Base-by-base conservation (phyloP, 2,888 invertebrate species). In the Balanococcus diminutus region DNA sequence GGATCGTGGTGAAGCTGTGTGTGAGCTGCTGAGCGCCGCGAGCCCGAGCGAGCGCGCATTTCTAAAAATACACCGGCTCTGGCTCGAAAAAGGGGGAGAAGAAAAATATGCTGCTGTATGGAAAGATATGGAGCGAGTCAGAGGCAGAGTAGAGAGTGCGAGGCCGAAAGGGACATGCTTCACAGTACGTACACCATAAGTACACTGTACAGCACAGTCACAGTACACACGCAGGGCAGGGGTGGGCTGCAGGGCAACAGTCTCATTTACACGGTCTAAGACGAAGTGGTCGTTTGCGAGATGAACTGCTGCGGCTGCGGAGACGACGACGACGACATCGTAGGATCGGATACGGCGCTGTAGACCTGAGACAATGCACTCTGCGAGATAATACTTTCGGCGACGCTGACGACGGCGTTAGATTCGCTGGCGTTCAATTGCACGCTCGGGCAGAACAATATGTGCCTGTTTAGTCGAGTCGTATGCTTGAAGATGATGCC, bases 401-500 rank as follows among this genome's bases (percentile, higher is more conserved):
- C 79, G 51, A 84, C 79, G 14, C 28, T 79, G 2, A 84, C n/a
- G 14, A 72, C 31, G 25, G 79, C 32, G 39, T 22, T 56, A 2
- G 87, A 82, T n/a, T 82, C 86, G 72, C 11, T 25, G 46, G 86
- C 82, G 86, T 87, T 84, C 51, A 87, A 85, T 72, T 87, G 86
- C 25, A 87, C 86, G 81, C 84, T 86, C 14, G 87, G 87, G 28
- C 88, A 88, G n/a, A 88, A 86, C 28, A 88, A 86, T 14, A 88
- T 87, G 31, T 88, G 88, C 84, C 88, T 87, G 67, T 88, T 87
- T n/a, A 87, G 84, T 5, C 87, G 87, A 51, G 86, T 87, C 86
- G 88, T 89, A 87, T 90, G 89, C 87, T 89, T 89, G 88, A 90
- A 90, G 86, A 88, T 89, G 85, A 89, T 88, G 16, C 89, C 89